Conservation (phyloP, 2,888 invertebrate species). For the Gymnosoma rotundatum region DNA sequence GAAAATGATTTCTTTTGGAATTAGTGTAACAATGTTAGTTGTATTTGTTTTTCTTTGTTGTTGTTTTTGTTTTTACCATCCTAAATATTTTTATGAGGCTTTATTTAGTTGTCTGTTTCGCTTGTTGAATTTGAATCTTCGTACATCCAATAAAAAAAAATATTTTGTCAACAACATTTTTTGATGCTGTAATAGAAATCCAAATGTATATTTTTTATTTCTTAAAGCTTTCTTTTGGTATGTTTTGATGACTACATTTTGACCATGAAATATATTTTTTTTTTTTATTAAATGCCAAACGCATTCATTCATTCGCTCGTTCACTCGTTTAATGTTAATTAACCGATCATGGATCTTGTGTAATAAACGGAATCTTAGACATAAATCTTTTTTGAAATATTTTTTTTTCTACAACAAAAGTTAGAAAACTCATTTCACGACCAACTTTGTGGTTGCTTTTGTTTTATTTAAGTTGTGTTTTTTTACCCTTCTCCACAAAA, state of each 20-base stretch:
- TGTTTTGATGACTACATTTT: constrained; percentile 66
- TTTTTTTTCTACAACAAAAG: neutral
- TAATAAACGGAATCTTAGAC: constrained; percentile 15
- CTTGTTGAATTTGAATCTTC: constrained; percentile 25
- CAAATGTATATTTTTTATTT: constrained; percentile 8
- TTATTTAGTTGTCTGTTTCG: constrained; percentile 40
- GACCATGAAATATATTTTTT: constrained; percentile 69
- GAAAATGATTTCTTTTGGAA: constrained; percentile 9
- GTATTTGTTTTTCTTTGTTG: neutral
- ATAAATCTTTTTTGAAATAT: neutral
- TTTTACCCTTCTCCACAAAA: no score
- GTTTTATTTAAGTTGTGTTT: neutral
- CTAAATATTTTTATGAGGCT: constrained; percentile 39
- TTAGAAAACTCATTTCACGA: neutral
- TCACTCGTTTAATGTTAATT: neutral
- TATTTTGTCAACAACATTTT: constrained; percentile 63
- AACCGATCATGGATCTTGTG: constrained; percentile 37
- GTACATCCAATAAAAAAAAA: neutral
- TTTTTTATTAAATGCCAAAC: constrained; percentile 55
- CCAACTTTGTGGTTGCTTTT: neutral
- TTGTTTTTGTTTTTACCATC: constrained; percentile 6
- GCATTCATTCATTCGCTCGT: constrained; percentile 50
- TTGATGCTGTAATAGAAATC: constrained; percentile 67
- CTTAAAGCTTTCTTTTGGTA: constrained; percentile 26
- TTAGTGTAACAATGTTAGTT: constrained; percentile 28